Evolutionary conservation across 2,888 invertebrate genomes (phyloP).

Genomic region (Leptinotarsa tumamoca): DNA sequence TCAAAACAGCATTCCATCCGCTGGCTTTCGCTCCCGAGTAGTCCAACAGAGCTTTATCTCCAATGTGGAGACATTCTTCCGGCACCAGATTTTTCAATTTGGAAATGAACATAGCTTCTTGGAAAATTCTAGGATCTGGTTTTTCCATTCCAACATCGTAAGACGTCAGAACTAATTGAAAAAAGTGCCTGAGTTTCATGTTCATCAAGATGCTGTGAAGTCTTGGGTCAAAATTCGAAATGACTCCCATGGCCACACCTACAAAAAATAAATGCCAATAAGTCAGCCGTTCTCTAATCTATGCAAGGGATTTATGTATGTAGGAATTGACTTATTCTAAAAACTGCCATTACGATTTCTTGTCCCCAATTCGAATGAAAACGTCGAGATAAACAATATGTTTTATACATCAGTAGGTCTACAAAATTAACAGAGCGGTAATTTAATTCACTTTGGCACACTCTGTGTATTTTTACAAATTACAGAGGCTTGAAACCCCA

Average conservation of each 20-base stretch:
- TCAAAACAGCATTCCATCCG: slow-evolving; percentile 79
- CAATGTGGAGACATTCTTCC: slow-evolving; percentile 82
- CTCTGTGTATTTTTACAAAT: no score
- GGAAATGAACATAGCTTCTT: slow-evolving; percentile 70
- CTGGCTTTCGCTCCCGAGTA: slow-evolving; percentile 80
- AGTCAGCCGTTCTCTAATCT: no score
- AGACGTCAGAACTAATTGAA: slow-evolving; percentile 84
- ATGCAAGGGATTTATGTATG: no score
- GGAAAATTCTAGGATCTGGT: slow-evolving; percentile 80
- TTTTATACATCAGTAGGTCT: no score
- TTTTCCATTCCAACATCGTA: slow-evolving; percentile 81
- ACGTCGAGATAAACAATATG: no score
- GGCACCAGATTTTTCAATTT: slow-evolving; percentile 67
- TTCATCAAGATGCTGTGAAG: slow-evolving; percentile 76
- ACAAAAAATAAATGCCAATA: neutral
- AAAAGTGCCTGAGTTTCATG: slow-evolving; percentile 76
- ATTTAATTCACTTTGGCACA: no score
- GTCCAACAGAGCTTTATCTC: slow-evolving; percentile 82
- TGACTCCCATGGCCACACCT: slow-evolving; percentile 74
- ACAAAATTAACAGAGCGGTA: no score
- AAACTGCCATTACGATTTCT: no score
- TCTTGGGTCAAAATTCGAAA: slow-evolving; percentile 91
- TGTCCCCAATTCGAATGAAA: no score
- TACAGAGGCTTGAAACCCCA: no score
- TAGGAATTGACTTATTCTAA: no score